Evolutionary conservation across 2,888 invertebrate species (phyloP), one percentile per base, ranked within the genome.

Genomic region (Himalopsyche japonica): DNA sequence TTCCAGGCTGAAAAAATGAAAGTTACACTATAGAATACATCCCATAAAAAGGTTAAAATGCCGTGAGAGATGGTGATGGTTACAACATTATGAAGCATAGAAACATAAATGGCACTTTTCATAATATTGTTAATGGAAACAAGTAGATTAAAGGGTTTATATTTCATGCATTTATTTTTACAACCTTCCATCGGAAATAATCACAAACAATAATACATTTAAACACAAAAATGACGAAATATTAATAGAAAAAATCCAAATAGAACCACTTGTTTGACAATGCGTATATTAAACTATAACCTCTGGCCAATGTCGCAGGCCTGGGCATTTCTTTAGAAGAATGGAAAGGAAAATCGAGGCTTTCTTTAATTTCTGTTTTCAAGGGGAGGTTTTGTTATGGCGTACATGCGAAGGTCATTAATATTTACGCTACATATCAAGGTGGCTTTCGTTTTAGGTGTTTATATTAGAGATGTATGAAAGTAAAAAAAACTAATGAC

Each of bases 301-400:
- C 83, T 83, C 83, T 47, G 70, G n/a, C 43, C 82, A 82, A 82
- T 82, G 82, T 82, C 82, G 79, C 79, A 24, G 49, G 34, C 37
- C 32, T 37, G 77, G 37, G 8, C 20, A n/a, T 77, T 77, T 77
- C 20, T 77, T 30, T 77, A 24, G 20, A 20, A 57, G 8, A 57
- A 57, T 20, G 57, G 20, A 57, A n/a, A 57, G 20, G 20, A 6
- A 57, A 57, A 57, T 57, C 4, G 57, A 57, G 57, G 57, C 6
- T 57, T 57, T 57, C 20, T 20, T 57, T 57, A 6, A 57, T 57
- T 57, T 57, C 20, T 57, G 57, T 57, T 57, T 57, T 49, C 49
- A 49, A 49, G 49, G 49, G 49, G 49, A 49, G 49, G 49, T 49
- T 49, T 49, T 49, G 49, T 49, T 49, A 49, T 57, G 57, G 20